phyloP scores from a whole-genome alignment of 2,797 vertebrate species.

The Arrhamphus sclerolepis region DNA sequence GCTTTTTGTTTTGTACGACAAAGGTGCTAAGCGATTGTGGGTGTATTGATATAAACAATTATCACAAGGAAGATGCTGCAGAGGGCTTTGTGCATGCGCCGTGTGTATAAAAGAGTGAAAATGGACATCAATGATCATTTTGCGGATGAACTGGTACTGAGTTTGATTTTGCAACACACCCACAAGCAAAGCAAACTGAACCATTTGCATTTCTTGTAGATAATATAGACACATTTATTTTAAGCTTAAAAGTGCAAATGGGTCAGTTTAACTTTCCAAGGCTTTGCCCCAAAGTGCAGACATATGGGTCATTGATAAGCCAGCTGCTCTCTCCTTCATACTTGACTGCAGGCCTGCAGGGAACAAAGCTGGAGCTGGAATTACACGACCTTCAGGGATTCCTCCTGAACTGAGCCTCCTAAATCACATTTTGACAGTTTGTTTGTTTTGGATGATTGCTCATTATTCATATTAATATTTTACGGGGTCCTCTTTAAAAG shows the following conservation, averaged over 20 bases:
- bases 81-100: constrained; percentile 25
- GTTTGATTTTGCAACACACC: no score
- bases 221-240: constrained; percentile 36
- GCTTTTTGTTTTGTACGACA: constrained; percentile 57
- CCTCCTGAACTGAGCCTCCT: no score
- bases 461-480: constrained; percentile 52
- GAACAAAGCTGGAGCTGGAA: constrained; percentile 30
- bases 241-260: constrained; percentile 41
- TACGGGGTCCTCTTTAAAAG: constrained; percentile 19
- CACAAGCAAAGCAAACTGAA: no score
- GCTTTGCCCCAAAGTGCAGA: constrained; percentile 51
- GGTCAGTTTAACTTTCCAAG: constrained; percentile 37
- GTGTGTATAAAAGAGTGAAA: constrained; percentile 31
- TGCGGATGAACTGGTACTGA: constrained; percentile 16
- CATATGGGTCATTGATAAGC: constrained; percentile 39
- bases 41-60: constrained; percentile 66
- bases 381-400: no score
- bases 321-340: constrained; percentile 71
- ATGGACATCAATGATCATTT: constrained; percentile 31
- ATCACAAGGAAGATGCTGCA: constrained; percentile 16
- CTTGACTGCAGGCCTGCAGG: constrained; percentile 57
- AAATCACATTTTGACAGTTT: constrained; percentile 51
- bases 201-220: no score
- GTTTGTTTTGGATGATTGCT: constrained; percentile 66
- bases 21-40: constrained; percentile 54